Percentiles rank a stretch among this genome's conserved stretches.
These are phyloP conservation scores for Prionailurus bengalensis DNA, from an alignment of 2,113 vertebrate species.

Conservation along the genomic window DNA sequence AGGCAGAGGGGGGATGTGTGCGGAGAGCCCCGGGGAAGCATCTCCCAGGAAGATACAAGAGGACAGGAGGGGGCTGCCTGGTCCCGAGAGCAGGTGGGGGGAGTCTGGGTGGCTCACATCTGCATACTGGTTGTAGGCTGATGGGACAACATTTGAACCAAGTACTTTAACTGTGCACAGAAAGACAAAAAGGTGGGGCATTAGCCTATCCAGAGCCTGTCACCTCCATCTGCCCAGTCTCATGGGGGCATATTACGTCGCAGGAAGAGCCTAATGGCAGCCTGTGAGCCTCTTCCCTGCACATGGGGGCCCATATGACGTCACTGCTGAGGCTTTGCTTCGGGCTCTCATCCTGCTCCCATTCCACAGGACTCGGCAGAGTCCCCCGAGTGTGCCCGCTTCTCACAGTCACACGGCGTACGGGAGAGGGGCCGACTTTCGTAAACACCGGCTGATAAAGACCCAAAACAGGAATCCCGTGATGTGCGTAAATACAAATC, in stretches of 20 bases:
- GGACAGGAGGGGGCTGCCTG: fast-evolving
- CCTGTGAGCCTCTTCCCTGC: not conserved
- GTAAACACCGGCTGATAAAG: not conserved
- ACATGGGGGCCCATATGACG: fast-evolving
- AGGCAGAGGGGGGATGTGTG: fast-evolving
- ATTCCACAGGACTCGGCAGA: fast-evolving
- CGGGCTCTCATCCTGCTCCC: not conserved
- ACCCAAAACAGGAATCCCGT: not conserved
- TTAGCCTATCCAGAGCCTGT: fast-evolving
- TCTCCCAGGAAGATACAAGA: not conserved
- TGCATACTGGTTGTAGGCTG: fast-evolving
- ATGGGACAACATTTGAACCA: not conserved
- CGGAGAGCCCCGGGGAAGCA: too few relatives aligned
- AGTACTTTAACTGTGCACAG: not conserved
- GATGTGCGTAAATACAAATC: not conserved
- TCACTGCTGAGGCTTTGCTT: fast-evolving
- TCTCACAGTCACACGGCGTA: not conserved
- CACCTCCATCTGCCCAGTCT: not conserved
- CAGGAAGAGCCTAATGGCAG: not conserved
- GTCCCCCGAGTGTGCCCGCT: fast-evolving
- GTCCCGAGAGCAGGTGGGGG: not conserved
- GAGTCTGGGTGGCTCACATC: not conserved
- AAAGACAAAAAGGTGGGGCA: not conserved
- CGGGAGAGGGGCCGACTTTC: not conserved
- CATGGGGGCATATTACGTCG: fast-evolving